Base-by-base conservation (phyloP, 2,888 invertebrate species). In the Cepaea hortensis region DNA sequence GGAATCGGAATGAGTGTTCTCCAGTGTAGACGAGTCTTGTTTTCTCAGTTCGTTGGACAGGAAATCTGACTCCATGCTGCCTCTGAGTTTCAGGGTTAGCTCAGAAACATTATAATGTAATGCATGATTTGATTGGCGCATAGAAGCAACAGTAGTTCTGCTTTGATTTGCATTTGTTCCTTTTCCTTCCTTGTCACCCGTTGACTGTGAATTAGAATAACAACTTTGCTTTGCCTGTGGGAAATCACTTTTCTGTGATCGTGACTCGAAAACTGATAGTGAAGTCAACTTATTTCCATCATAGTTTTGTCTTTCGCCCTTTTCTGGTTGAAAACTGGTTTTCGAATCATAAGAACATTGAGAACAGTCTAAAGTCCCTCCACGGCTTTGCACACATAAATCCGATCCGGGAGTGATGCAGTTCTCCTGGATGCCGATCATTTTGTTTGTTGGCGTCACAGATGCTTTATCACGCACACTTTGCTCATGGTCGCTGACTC, bases 31-130 rank as follows among this genome's bases (percentile, higher is more conserved):
- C 2, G 55, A 11, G 3, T 61, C 23, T n/a, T 11, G 3, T 9
- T 61, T 11, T 46, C 61, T 50, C 3, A 85, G 46, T 48, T 85
- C 85, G 7, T 73, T 70, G 3, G 81, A 73, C 13, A 85, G 75
- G 23, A 85, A 85, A 18, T 80, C 75, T 50, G 85, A 85, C 23
- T 73, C 72, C n/a, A 85, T 9, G 15, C 35, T 55, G 55, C 79
- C n/a, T 48, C 65, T 23, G 18, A 85, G n/a, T 62, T 65, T 85
- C n/a, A 70, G 55, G 7, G 55, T 72, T 20, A 85, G n/a, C n/a
- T 79, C 80, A 1, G 48, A n/a, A 18, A 62, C 3, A 18, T 85
- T 80, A 70, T 70, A 80, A 11, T 23, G 65, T 23, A 20, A 15
- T n/a, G 13, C 0, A 3, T 81, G 1, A 3, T 48, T 81, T 3